Evolutionary conservation across 2,797 vertebrate genomes (phyloP).

Genomic region (Bryconaethiops microstoma): DNA sequence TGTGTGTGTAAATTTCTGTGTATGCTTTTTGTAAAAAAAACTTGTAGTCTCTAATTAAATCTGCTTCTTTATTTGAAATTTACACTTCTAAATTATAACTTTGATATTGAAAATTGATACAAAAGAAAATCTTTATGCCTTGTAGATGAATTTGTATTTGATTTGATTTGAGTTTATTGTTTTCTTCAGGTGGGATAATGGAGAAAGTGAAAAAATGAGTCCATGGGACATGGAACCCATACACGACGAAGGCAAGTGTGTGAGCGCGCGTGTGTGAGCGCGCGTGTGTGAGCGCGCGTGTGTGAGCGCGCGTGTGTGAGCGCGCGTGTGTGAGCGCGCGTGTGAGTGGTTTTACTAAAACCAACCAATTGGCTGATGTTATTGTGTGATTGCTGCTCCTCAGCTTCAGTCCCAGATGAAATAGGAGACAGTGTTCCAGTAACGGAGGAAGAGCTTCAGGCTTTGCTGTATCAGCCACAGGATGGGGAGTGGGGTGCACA

Average conservation of each 20-base stretch:
- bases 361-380: not conserved
- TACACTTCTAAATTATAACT: too few species aligned
- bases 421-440: conserved; percentile 93
- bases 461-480: conserved; percentile 91
- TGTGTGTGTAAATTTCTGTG: too few species aligned
- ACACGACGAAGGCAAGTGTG: conserved; percentile 89
- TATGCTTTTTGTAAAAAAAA: too few species aligned
- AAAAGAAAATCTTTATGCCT: too few species aligned
- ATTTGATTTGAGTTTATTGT: not conserved
- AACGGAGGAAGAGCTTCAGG: conserved; percentile 88
- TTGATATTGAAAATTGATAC: too few species aligned
- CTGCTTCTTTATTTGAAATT: too few species aligned
- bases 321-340: not conserved
- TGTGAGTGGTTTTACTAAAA: not conserved
- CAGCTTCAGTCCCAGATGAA: conserved; percentile 90
- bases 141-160: not conserved
- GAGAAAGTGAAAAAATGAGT: conserved; percentile 96
- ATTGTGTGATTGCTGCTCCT: not conserved
- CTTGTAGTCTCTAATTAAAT: too few species aligned
- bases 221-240: conserved; percentile 98
- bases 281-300: too few species aligned
- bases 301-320: not conserved
- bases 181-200: conserved; percentile 92
- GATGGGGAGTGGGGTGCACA: conserved; percentile 95
- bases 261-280: not conserved